Conservation (phyloP, 2,888 invertebrate species). For the Chloromyia formosa region DNA sequence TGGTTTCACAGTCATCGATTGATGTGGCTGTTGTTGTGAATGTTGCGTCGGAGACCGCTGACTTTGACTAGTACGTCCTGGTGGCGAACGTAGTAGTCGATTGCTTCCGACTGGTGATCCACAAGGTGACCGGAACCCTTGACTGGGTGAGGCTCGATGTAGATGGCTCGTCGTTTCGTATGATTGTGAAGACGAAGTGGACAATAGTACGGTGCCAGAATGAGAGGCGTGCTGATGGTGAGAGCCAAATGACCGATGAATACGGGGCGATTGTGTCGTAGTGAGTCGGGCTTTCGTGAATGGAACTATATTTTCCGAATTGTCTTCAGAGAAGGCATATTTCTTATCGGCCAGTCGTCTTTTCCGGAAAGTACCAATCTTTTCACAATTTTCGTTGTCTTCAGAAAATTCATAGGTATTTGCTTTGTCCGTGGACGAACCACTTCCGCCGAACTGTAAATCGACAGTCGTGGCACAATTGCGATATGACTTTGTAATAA, state of each 20-base stretch:
- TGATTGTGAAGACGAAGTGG: slow-evolving; percentile 47
- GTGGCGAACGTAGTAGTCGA: slow-evolving; percentile 50
- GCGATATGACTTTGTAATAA: slow-evolving; percentile 62
- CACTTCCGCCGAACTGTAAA: slow-evolving; percentile 53
- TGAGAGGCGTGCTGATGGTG: slow-evolving; percentile 45
- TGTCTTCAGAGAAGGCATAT: slow-evolving; percentile 88
- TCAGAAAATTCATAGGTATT: slow-evolving; percentile 85
- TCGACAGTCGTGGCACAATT: slow-evolving; percentile 60
- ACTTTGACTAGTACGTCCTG: slow-evolving; percentile 50
- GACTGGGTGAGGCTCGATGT: slow-evolving; percentile 55
- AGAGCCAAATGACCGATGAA: slow-evolving; percentile 45
- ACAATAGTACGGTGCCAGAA: slow-evolving; percentile 44
- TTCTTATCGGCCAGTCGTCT: slow-evolving; percentile 89
- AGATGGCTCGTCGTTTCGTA: slow-evolving; percentile 53
- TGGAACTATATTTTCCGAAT: slow-evolving; percentile 70
- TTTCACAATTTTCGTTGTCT: slow-evolving; percentile 84
- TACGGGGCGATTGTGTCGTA: slow-evolving; percentile 43
- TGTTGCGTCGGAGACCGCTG: slow-evolving; percentile 58
- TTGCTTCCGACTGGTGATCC: slow-evolving; percentile 58
- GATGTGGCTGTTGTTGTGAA: slow-evolving; percentile 52
- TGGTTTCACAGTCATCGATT: slow-evolving; percentile 60
- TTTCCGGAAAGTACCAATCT: slow-evolving; percentile 85
- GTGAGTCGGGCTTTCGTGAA: slow-evolving; percentile 60
- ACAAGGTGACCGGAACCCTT: slow-evolving; percentile 63
- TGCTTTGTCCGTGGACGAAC: slow-evolving; percentile 67